Base-by-base conservation (phyloP, 2,888 invertebrate species). In the Leptinotarsa rubiginosa region DNA sequence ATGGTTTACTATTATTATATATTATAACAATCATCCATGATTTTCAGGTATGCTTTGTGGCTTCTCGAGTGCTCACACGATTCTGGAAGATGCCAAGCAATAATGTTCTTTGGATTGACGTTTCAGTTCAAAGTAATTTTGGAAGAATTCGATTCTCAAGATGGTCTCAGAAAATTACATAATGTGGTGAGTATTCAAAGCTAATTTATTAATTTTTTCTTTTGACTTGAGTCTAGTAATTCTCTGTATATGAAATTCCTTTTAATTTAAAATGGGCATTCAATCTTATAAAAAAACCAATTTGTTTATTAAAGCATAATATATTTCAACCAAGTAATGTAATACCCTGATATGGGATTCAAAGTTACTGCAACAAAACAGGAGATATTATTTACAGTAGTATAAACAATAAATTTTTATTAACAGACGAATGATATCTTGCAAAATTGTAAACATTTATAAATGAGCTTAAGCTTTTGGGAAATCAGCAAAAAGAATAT, bases 1-100 rank as follows among this genome's bases (percentile, higher is more conserved):
- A 12, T 12, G 10, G 2, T 41, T 41, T 41, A 41, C 41, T 1
- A 41, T 12, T 47, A 13, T 67, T 7, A n/a, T 25, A 20, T 47
- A 18, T 10, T 69, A 47, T 50, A 52, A 41, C 15, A 22, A 52
- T 59, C 15, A 10, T 13, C 47, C 20, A 54, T 20, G 47, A 62
- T 75, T 81, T 79, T 73, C 85, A 94, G 94, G 79, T 99, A 98
- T 87, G 96, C 96, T 0, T 89, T 99, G 4, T 99, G 98, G 98
- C 90, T 99, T 62, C 88, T 99, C 68, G 98, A 98, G 85, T 97
- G 98, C 83, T 97, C 98, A 0, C 88, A 88, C 73, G 97, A 98
- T 89, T 98, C 98, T 0, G 98, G 98, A n/a, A 92, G 97, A 75
- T 97, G 98, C 84, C 97, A 99, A 88, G 97, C 98, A 2, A 96